phyloP scores from a whole-genome alignment of 2,888 invertebrate genomes.

The Nowickia ferox region DNA sequence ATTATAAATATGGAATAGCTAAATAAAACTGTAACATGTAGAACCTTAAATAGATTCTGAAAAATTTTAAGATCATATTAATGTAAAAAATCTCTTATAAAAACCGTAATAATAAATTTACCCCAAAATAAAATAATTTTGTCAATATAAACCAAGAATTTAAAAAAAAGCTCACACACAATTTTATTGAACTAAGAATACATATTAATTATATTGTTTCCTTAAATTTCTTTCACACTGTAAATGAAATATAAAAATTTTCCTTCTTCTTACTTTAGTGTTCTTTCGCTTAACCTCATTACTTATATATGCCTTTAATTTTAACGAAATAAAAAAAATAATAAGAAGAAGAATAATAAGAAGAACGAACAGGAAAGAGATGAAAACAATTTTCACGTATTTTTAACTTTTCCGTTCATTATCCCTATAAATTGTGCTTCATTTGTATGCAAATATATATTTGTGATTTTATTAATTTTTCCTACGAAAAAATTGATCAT shows the following conservation, averaged over 20 bases:
- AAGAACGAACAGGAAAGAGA: not conserved
- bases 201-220: not conserved
- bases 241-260: conserved; percentile 11
- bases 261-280: not conserved
- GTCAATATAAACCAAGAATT: no score
- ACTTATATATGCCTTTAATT: conserved; percentile 26
- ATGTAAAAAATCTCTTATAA: no score
- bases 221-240: not conserved
- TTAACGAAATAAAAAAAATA: conserved; percentile 3
- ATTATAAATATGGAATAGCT: no score
- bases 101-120: no score
- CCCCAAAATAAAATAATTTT: no score
- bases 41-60: no score
- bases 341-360: not conserved
- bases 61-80: no score
- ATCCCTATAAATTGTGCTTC: conserved; percentile 25
- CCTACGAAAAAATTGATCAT: conserved; percentile 21
- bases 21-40: no score
- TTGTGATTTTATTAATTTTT: conserved; percentile 33
- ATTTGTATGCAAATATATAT: conserved; percentile 28
- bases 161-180: no score
- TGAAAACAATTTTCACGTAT: conserved; percentile 39
- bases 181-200: not conserved
- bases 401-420: conserved; percentile 54
- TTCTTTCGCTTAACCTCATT: conserved; percentile 42